Conservation (phyloP, 1,140 invertebrate species). For the Batillaria attramentaria region DNA sequence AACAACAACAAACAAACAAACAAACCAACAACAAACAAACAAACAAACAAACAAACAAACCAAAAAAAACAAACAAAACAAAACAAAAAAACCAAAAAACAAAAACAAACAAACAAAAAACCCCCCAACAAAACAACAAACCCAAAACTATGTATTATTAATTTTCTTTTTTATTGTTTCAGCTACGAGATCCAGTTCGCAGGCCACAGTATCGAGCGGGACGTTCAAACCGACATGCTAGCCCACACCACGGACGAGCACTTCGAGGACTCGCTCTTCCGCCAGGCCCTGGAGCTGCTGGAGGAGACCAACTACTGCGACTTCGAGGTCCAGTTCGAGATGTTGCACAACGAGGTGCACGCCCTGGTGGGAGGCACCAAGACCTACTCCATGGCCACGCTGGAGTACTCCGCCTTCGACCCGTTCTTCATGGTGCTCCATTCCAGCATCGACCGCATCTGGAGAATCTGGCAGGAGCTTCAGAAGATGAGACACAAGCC, state of each 20-base stretch:
- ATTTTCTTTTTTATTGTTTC: too few species aligned
- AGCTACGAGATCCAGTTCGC: conserved; percentile 16
- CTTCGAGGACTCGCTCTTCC: conserved; percentile 27
- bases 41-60: too few species aligned
- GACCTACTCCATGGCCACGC: conserved; percentile 35
- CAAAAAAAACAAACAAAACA: too few species aligned
- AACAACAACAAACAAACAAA: too few species aligned
- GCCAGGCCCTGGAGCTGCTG: conserved; percentile 18
- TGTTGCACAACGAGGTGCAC: conserved; percentile 47
- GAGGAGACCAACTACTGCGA: conserved; percentile 41
- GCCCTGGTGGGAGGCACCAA: conserved; percentile 34
- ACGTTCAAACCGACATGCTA: conserved; percentile 25
- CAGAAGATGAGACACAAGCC: conserved; percentile 43
- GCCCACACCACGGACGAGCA: conserved; percentile 10
- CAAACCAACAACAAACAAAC: too few species aligned
- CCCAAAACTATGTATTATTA: too few species aligned
- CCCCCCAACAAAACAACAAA: too few species aligned
- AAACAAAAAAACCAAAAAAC: too few species aligned
- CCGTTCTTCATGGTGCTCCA: conserved; percentile 46
- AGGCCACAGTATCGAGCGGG: conserved; percentile 1
- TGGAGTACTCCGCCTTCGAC: conserved; percentile 50
- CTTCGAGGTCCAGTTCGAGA: conserved; percentile 47
- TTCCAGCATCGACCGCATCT: conserved; percentile 34
- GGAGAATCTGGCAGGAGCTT: conserved; percentile 43
- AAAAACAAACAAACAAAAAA: too few species aligned